These are phyloP conservation scores for Zingel zingel DNA, from an alignment of 2,113 vertebrate genomes.

Conservation along the genomic window DNA sequence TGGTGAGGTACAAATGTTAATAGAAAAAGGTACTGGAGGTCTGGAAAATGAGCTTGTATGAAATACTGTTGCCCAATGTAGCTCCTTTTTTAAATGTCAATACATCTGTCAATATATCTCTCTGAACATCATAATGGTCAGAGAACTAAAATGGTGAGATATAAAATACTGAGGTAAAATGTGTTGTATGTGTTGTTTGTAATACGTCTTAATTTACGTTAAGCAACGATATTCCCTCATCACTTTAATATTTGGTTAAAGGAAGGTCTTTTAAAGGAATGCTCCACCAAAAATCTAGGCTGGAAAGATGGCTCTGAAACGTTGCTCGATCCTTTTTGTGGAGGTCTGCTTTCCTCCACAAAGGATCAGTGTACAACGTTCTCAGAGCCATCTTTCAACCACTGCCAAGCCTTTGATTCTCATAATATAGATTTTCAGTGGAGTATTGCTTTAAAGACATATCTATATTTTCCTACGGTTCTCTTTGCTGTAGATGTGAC, in stretches of 20 bases:
- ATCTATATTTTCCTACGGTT: slow-evolving; percentile 2
- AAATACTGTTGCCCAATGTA: background rate
- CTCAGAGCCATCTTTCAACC: background rate
- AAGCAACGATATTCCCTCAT: background rate
- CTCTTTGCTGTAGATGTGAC: slow-evolving; percentile 11
- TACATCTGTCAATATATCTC: too few species aligned
- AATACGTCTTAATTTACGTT: background rate
- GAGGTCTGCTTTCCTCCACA: background rate
- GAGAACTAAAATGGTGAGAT: too few species aligned
- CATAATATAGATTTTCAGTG: background rate
- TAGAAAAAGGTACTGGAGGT: background rate
- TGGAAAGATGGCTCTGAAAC: background rate
- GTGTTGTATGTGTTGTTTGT: background rate
- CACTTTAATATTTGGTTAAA: background rate
- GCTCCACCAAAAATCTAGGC: background rate
- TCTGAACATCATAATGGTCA: too few species aligned
- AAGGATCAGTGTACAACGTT: background rate
- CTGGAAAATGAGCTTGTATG: background rate
- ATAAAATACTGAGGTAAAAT: background rate
- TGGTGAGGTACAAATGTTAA: background rate
- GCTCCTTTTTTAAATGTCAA: too few species aligned
- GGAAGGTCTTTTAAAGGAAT: background rate
- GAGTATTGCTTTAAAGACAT: slow-evolving; percentile 4
- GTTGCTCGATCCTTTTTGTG: background rate
- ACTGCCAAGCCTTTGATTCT: background rate